Percentiles rank a stretch among this genome's conserved stretches.
Evolutionary conservation across 2,113 vertebrate genomes (phyloP).

Genomic region (Melanotaenia duboulayi): DNA sequence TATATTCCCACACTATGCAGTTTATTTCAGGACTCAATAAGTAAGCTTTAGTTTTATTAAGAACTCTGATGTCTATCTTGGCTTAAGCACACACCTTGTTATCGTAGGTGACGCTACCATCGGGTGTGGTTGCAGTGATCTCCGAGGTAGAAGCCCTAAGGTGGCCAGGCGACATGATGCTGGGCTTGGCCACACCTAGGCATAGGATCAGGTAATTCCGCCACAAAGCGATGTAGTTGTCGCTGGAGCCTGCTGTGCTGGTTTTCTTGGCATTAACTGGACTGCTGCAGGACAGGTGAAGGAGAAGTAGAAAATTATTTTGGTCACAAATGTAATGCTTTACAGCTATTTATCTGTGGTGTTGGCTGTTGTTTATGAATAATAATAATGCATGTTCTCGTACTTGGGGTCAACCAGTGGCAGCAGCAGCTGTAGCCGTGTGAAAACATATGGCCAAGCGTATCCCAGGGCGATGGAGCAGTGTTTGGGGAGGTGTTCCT

Average conservation of each 20-base stretch:
- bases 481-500: conserved; percentile 96
- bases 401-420: conserved; percentile 98
- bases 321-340: background rate
- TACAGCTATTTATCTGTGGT: too few relatives aligned
- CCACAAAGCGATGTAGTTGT: conserved; percentile 96
- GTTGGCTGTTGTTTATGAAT: too few relatives aligned
- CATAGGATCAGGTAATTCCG: conserved; percentile 98
- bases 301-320: background rate
- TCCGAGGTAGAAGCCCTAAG: conserved; percentile 95
- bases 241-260: conserved; percentile 88
- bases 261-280: conserved; percentile 98
- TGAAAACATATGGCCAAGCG: conserved; percentile 97
- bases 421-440: conserved; percentile 93
- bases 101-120: conserved; percentile 94
- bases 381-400: background rate
- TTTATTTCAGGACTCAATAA: background rate
- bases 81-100: conserved; percentile 87
- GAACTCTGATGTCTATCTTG: background rate
- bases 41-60: background rate
- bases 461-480: conserved; percentile 97
- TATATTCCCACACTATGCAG: background rate
- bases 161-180: conserved; percentile 98
- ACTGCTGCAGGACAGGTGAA: conserved; percentile 81
- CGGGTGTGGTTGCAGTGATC: conserved; percentile 96
- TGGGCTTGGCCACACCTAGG: conserved; percentile 96